Conservation (phyloP, 1,140 invertebrate genomes). For the Radopholus similis region DNA sequence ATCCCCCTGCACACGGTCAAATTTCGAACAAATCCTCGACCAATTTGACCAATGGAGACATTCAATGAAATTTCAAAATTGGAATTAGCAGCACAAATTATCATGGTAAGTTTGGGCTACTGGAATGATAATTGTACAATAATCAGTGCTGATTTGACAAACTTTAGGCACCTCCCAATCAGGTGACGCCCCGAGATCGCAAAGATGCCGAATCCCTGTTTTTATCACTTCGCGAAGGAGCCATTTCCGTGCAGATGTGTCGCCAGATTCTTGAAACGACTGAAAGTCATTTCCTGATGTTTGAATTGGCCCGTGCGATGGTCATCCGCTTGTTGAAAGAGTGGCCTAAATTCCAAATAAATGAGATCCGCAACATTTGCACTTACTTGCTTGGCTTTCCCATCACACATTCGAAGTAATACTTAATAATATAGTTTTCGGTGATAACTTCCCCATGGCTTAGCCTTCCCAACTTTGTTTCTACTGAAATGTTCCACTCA, state of each 20-base stretch:
- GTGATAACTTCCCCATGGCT: neutral
- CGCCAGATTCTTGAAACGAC: conserved; percentile 25
- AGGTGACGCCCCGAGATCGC: conserved; percentile 18
- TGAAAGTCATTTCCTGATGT: conserved; percentile 28
- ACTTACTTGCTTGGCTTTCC: conserved; percentile 23
- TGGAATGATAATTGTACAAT: neutral
- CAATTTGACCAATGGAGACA: too few relatives aligned
- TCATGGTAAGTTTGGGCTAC: conserved; percentile 18
- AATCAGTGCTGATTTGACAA: neutral
- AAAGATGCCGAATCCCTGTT: conserved; percentile 26
- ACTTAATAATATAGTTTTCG: neutral
- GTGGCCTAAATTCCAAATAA: conserved; percentile 10
- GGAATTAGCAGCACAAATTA: conserved; percentile 24
- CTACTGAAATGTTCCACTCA: conserved; percentile 23
- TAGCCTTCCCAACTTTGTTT: conserved; percentile 24
- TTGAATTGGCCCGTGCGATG: conserved; percentile 19
- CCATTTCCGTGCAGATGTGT: conserved; percentile 18
- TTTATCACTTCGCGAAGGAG: conserved; percentile 12
- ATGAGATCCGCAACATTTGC: conserved; percentile 21
- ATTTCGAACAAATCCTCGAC: too few relatives aligned
- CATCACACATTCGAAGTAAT: conserved; percentile 12
- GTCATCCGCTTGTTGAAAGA: conserved; percentile 20
- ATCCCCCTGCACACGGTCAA: too few relatives aligned
- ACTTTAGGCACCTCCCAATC: conserved; percentile 21
- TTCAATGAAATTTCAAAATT: conserved; percentile 21